Evolutionary conservation across 2,797 vertebrate species (phyloP).

Genomic region (Triplophysa yarkandensis): DNA sequence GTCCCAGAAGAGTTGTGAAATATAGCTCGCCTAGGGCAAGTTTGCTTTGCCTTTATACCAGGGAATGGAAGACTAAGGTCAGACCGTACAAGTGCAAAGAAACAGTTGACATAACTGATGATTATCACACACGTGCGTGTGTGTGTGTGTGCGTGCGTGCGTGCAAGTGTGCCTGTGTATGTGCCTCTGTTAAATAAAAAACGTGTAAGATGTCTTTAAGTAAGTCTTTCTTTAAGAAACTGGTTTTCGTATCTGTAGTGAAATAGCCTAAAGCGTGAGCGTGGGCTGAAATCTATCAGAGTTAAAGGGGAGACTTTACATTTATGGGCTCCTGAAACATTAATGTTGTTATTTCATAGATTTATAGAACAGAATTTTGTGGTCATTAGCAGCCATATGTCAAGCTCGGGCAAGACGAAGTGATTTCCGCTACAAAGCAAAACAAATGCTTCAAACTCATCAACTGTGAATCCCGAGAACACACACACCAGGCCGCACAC

Average conservation of each 20-base stretch:
- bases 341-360: conserved; percentile 8
- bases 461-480: conserved; percentile 46
- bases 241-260: neutral
- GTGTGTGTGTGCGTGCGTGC: neutral
- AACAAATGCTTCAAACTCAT: conserved; percentile 33
- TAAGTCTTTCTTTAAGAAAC: conserved; percentile 21
- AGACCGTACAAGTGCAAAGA: conserved; percentile 45
- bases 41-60: conserved; percentile 42
- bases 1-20: conserved; percentile 50
- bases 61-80: conserved; percentile 48
- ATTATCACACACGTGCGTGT: conserved; percentile 4
- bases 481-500: conserved; percentile 43
- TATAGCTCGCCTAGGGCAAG: conserved; percentile 43
- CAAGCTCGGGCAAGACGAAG: conserved; percentile 14
- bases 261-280: neutral
- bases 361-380: conserved; percentile 25
- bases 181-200: conserved; percentile 12
- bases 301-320: conserved; percentile 39
- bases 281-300: conserved; percentile 14
- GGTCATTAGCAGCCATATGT: conserved; percentile 30
- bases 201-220: conserved; percentile 7
- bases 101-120: conserved; percentile 38
- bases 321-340: conserved; percentile 26
- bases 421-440: conserved; percentile 9
- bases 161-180: neutral